These are phyloP conservation scores for Sinosuthora webbiana DNA, from an alignment of 2,113 vertebrate genomes.

Conservation along the genomic window DNA sequence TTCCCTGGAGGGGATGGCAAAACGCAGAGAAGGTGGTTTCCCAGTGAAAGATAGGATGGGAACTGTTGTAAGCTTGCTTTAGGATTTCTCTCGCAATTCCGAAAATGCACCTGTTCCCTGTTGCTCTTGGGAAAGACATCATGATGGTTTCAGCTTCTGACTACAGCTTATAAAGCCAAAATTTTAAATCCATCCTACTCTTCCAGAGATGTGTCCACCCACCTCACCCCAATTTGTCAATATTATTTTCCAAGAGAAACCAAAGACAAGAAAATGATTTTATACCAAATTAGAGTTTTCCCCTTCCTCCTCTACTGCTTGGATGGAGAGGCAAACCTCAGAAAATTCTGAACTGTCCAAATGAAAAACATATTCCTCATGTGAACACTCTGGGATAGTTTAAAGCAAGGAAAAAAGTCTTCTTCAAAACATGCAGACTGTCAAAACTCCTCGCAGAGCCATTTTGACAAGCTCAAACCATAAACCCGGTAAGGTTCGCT, in stretches of 20 bases:
- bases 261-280: not conserved
- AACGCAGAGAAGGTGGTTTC: accelerated
- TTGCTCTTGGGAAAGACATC: not conserved
- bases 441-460: slow-evolving; percentile 4
- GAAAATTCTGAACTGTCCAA: not conserved
- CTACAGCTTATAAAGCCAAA: not conserved
- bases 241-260: not conserved
- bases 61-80: not conserved
- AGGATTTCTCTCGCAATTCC: not conserved
- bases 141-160: not conserved
- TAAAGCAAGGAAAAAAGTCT: not conserved
- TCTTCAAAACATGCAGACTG: not conserved
- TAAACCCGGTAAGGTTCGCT: not conserved
- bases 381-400: not conserved
- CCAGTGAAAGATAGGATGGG: not conserved
- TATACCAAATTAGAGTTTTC: not conserved
- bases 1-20: not conserved
- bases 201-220: not conserved
- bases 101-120: accelerated
- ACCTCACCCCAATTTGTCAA: not conserved
- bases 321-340: not conserved
- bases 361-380: not conserved
- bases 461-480: slow-evolving; percentile 38
- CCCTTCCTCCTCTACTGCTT: not conserved
- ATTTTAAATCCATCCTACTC: not conserved